Conservation (phyloP, 2,797 vertebrate species). For the Acanthopagrus latus region DNA sequence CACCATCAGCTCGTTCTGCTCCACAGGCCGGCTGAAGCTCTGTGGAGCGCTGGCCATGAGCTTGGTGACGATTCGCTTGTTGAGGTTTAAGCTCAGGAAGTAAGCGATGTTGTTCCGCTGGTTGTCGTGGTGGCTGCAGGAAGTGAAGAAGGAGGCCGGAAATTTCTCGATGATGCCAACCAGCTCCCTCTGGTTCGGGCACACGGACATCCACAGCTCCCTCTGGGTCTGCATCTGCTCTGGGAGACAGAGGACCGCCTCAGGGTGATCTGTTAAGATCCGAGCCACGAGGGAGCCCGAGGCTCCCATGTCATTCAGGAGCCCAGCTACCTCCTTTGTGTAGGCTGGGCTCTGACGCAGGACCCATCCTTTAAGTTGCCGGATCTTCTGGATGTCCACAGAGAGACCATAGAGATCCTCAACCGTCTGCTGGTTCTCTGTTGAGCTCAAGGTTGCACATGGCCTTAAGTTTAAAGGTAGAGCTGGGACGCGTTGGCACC, state of each 20-base stretch:
- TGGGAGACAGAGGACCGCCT: constrained; percentile 91
- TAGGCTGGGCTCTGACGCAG: constrained; percentile 88
- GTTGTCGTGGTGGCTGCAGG: constrained; percentile 83
- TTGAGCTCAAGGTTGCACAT: constrained; percentile 59
- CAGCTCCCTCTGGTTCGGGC: constrained; percentile 87
- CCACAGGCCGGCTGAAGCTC: constrained; percentile 89
- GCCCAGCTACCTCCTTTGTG: constrained; percentile 85
- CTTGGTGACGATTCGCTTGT: constrained; percentile 91
- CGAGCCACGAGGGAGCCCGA: constrained; percentile 78
- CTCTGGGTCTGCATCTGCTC: constrained; percentile 85
- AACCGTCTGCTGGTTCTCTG: constrained; percentile 89
- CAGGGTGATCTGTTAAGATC: constrained; percentile 90
- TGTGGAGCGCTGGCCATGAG: constrained; percentile 91
- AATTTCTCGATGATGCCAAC: constrained; percentile 92
- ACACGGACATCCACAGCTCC: constrained; percentile 91
- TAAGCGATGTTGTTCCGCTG: constrained; percentile 89
- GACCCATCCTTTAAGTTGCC: constrained; percentile 92
- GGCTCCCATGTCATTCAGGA: constrained; percentile 90
- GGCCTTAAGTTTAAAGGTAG: constrained; percentile 52
- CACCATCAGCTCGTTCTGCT: constrained; percentile 88
- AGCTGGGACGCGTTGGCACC: constrained; percentile 51
- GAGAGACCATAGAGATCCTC: constrained; percentile 86
- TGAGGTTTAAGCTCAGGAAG: constrained; percentile 91
- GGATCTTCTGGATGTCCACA: constrained; percentile 92
- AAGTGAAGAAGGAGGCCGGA: constrained; percentile 93